A percentile compares a stretch with the other conserved stretches of the same genome.
These are phyloP conservation scores for Enoplosus armatus DNA, from an alignment of 2,797 vertebrate genomes.

Conservation along the genomic window DNA sequence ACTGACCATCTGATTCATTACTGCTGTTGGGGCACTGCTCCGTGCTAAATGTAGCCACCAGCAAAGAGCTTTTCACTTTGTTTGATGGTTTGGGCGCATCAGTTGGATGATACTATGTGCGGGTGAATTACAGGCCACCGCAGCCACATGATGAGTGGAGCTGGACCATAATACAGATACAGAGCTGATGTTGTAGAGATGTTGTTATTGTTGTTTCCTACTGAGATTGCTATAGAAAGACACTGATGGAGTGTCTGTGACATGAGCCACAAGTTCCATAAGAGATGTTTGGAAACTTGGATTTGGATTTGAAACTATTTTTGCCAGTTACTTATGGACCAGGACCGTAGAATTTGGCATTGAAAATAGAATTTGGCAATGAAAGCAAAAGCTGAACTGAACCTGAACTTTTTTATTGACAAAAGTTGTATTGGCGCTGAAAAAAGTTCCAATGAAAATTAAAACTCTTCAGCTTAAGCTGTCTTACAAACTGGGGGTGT, in stretches of 20 bases:
- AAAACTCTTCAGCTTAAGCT: no score
- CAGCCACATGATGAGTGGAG: background rate
- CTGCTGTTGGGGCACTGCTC: background rate
- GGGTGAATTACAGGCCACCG: background rate
- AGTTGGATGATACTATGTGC: background rate
- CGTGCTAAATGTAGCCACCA: background rate
- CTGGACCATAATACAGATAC: background rate
- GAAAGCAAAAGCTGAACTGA: no score
- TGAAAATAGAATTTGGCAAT: no score
- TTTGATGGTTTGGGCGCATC: conserved; percentile 4
- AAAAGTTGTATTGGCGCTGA: no score
- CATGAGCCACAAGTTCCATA: background rate
- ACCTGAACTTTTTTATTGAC: no score
- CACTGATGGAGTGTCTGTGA: background rate
- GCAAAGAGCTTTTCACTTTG: background rate
- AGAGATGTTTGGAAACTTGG: background rate
- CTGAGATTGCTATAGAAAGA: background rate
- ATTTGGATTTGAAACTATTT: background rate
- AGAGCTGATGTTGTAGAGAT: background rate
- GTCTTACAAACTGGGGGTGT: no score
- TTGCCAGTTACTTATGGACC: no score
- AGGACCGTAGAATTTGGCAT: no score
- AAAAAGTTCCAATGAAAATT: no score
- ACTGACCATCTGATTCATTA: background rate
- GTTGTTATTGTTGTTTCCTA: background rate